Percentiles rank a stretch among this genome's conserved stretches.
phyloP scores from a whole-genome alignment of 2,797 vertebrate species.

The Crotalus adamanteus region DNA sequence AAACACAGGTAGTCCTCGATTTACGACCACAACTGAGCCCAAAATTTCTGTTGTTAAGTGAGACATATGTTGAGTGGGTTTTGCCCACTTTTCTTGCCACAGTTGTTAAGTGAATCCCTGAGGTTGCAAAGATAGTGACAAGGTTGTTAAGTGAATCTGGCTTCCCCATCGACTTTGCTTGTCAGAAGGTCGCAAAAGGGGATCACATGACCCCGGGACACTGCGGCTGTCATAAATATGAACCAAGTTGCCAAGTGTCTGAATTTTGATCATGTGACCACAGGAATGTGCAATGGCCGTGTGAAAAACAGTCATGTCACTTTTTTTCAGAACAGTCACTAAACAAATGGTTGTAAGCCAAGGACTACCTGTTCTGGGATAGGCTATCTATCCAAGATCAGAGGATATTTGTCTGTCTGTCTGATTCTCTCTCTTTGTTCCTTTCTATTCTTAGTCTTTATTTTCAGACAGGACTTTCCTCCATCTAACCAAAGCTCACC shows the following conservation, averaged over 20 bases:
- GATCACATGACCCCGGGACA: not conserved
- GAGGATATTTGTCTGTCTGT: not conserved
- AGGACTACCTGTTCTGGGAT: not conserved
- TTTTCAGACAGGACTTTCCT: no score
- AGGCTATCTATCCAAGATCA: not conserved
- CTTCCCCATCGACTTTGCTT: not conserved
- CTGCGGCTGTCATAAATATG: not conserved
- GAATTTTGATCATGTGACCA: not conserved
- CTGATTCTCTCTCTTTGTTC: not conserved
- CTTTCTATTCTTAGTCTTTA: not conserved
- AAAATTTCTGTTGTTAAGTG: not conserved
- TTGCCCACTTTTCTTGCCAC: not conserved
- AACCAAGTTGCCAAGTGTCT: not conserved
- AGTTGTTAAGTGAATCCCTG: not conserved
- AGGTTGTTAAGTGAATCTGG: not conserved
- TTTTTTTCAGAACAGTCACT: not conserved
- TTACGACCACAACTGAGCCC: not conserved
- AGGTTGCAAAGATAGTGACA: not conserved
- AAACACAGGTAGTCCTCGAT: not conserved
- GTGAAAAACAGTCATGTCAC: not conserved
- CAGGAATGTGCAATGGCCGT: not conserved
- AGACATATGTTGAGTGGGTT: not conserved
- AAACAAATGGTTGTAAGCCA: not conserved
- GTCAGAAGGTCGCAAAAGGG: not conserved
- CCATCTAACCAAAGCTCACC: not conserved